phyloP scores from a whole-genome alignment of 2,888 invertebrate species.

The Drosophila aldrichi region DNA sequence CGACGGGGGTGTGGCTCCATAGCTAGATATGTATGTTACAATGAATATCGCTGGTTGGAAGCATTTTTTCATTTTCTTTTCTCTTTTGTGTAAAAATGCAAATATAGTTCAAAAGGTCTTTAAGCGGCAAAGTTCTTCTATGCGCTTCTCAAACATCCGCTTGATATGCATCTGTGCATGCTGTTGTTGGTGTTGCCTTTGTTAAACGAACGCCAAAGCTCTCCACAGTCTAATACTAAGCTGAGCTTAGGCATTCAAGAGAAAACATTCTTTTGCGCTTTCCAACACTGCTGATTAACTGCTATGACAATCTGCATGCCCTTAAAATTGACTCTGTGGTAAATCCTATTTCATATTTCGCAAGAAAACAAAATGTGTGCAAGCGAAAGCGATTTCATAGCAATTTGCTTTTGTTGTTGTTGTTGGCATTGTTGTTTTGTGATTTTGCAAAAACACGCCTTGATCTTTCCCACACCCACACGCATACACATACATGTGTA shows the following conservation, averaged over 20 bases:
- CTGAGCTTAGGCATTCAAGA: not conserved
- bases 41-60: constrained; percentile 14
- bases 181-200: not conserved
- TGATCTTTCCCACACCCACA: constrained; percentile 76
- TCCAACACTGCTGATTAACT: constrained; percentile 4
- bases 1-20: not conserved
- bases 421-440: constrained; percentile 51
- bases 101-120: constrained; percentile 42
- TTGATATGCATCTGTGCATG: not conserved
- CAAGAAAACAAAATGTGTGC: not conserved
- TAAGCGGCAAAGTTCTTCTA: constrained; percentile 10
- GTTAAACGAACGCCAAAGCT: not conserved
- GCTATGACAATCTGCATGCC: not conserved
- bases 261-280: not conserved
- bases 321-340: constrained; percentile 1
- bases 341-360: constrained; percentile 23
- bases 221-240: not conserved
- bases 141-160: constrained; percentile 10
- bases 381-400: constrained; percentile 43
- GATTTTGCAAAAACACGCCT: constrained; percentile 60
- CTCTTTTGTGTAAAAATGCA: constrained; percentile 28
- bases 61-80: not conserved
- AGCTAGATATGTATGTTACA: constrained; percentile 17
- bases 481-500: constrained; percentile 12
- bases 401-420: constrained; percentile 42